These are phyloP conservation scores for Pasiphila rectangulata DNA, from an alignment of 2,888 invertebrate species.

Conservation along the genomic window DNA sequence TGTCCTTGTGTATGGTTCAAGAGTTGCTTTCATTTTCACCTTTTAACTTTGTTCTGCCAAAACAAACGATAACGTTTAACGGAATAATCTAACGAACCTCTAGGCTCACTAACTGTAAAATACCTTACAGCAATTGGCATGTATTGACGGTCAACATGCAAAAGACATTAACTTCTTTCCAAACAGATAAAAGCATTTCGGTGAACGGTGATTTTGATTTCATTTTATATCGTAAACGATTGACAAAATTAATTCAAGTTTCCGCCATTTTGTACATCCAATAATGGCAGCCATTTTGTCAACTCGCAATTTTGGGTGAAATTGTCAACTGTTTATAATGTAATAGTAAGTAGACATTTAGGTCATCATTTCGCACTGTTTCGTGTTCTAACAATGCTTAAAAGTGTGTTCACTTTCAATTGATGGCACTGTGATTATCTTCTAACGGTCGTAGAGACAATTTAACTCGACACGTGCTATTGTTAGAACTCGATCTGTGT, in stretches of 20 bases:
- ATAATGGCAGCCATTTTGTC: constrained; percentile 4
- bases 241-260: constrained; percentile 5
- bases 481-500: constrained; percentile 44
- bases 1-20: constrained; percentile 7
- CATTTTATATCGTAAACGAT: constrained; percentile 22
- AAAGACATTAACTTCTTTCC: constrained; percentile 28
- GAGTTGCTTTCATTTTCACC: constrained; percentile 2
- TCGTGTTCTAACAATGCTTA: constrained; percentile 24
- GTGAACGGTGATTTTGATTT: constrained; percentile 12
- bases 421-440: constrained; percentile 23
- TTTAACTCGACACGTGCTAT: constrained; percentile 31
- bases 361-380: constrained; percentile 20
- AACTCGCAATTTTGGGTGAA: no score
- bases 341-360: constrained; percentile 13
- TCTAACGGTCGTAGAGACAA: constrained; percentile 29
- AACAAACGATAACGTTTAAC: constrained; percentile 9
- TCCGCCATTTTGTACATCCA: constrained; percentile 15
- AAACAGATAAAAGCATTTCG: neutral
- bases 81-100: constrained; percentile 9
- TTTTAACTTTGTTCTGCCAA: constrained; percentile 16
- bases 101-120: constrained; percentile 11
- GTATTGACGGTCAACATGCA: constrained; percentile 31
- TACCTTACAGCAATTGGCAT: constrained; percentile 37
- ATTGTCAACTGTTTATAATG: constrained; percentile 17
- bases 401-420: constrained; percentile 7